Evolutionary conservation across 2,888 invertebrate genomes (phyloP).

Genomic region (Cerastis leucographa): DNA sequence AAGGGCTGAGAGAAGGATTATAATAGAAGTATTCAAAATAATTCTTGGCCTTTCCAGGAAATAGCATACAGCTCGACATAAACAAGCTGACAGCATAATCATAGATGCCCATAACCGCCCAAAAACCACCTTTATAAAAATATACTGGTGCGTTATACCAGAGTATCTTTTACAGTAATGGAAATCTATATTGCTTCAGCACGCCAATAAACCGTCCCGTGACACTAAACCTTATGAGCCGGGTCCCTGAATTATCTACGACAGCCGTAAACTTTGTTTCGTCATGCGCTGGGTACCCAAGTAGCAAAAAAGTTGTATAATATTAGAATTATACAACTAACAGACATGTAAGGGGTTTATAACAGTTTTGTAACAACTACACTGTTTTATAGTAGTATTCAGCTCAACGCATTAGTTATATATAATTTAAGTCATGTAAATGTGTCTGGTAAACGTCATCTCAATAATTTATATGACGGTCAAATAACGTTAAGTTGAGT

Average conservation of each 20-base stretch:
- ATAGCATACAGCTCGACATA: not conserved
- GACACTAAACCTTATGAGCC: slow-evolving; percentile 68
- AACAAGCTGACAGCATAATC: not conserved
- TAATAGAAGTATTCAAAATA: not conserved
- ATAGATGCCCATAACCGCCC: not conserved
- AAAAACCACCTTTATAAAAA: slow-evolving; percentile 48
- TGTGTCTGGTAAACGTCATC: too few relatives aligned
- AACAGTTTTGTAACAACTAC: too few relatives aligned
- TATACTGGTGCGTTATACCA: slow-evolving; percentile 41
- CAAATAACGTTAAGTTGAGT: too few relatives aligned
- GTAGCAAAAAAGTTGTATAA: too few relatives aligned
- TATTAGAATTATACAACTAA: too few relatives aligned
- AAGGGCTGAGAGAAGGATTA: not conserved
- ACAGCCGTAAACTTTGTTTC: slow-evolving; percentile 71
- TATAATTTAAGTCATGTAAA: too few relatives aligned
- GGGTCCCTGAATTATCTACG: slow-evolving; percentile 71
- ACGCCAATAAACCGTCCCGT: slow-evolving; percentile 68
- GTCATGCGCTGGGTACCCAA: slow-evolving; percentile 61
- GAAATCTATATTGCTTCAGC: slow-evolving; percentile 67
- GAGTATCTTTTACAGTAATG: slow-evolving; percentile 69
- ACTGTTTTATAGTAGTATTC: too few relatives aligned
- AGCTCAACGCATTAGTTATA: too few relatives aligned
- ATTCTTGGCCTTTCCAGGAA: not conserved
- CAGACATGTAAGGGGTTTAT: too few relatives aligned
- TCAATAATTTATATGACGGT: too few relatives aligned